phyloP scores from a whole-genome alignment of 2,888 invertebrate genomes.

The Dynastes tityus region DNA sequence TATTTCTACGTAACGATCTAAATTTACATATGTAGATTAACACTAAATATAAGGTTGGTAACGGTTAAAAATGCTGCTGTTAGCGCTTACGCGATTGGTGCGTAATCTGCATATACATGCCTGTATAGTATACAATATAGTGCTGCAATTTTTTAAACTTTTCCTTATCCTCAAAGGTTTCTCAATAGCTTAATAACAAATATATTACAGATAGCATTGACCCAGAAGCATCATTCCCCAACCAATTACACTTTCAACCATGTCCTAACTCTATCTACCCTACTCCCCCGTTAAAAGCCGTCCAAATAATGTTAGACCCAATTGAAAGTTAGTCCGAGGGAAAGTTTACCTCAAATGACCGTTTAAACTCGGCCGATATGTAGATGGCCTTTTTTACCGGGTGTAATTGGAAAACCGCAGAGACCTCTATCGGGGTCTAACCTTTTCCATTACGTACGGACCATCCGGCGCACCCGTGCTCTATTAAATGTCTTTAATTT shows the following conservation, averaged over 20 bases:
- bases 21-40: constrained; percentile 6
- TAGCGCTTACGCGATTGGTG: too few species aligned
- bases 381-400: constrained; percentile 18
- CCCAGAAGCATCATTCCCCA: too few species aligned
- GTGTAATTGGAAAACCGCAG: constrained; percentile 24
- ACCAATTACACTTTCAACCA: background rate
- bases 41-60: background rate
- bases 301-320: constrained; percentile 14
- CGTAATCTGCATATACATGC: too few species aligned
- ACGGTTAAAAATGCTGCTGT: too few species aligned
- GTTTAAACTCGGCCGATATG: constrained; percentile 26
- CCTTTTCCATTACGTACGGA: constrained; percentile 2
- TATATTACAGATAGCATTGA: background rate
- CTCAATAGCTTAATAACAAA: too few species aligned
- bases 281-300: constrained; percentile 2
- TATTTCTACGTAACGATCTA: background rate
- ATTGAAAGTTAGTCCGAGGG: constrained; percentile 15
- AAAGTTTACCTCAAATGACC: constrained; percentile 28
- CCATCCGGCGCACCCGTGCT: background rate
- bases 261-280: background rate
- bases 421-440: constrained; percentile 4
- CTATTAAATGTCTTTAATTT: constrained; percentile 18
- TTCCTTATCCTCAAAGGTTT: too few species aligned
- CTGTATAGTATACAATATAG: too few species aligned
- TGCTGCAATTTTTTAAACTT: too few species aligned